Conservation (phyloP, 2,797 vertebrate species). For the Pachyuromys duprasi region DNA sequence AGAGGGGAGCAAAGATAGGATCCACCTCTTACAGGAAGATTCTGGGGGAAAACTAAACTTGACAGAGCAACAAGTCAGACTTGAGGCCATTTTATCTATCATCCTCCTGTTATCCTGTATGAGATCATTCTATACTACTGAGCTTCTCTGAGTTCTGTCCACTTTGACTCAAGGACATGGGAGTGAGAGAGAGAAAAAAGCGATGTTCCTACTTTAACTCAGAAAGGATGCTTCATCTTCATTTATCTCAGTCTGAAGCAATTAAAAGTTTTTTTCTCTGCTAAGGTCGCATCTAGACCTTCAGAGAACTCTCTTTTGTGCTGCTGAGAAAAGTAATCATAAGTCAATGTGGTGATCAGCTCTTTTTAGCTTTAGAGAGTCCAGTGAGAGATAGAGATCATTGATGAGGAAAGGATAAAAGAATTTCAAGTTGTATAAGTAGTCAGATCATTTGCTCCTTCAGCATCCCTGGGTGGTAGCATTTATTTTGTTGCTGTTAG, state of each 20-base stretch:
- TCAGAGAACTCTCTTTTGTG: constrained; percentile 50
- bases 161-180: constrained; percentile 42
- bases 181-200: neutral
- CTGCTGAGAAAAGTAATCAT: constrained; percentile 51
- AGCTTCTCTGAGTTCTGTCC: constrained; percentile 38
- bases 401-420: constrained; percentile 35
- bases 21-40: neutral
- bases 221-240: constrained; percentile 63
- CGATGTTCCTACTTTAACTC: constrained; percentile 64
- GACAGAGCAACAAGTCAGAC: constrained; percentile 3
- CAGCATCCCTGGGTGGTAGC: constrained; percentile 60
- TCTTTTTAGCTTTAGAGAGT: constrained; percentile 62
- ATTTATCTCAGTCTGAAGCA: constrained; percentile 64
- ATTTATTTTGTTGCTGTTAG: neutral
- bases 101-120: constrained; percentile 55
- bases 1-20: neutral
- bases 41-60: neutral
- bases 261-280: constrained; percentile 70
- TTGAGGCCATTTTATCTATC: constrained; percentile 58
- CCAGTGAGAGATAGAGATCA: constrained; percentile 36
- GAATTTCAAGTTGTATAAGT: constrained; percentile 73
- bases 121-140: constrained; percentile 61
- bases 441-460: constrained; percentile 14
- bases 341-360: neutral
- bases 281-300: constrained; percentile 72